A percentile compares a stretch with the other conserved stretches of the same genome.
These are phyloP conservation scores for Felis catus DNA, from an alignment of 2,113 vertebrate genomes.

Conservation along the genomic window F.catus_Fca126_mat1.0 CM031411.1:36988001-36988500, in stretches of 20 bases:
- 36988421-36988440: not conserved
- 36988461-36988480: not conserved
- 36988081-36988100: too few relatives aligned
- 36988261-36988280: not conserved
- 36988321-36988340: not conserved
- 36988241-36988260: not conserved
- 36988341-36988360: not conserved
- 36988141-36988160: too few relatives aligned
- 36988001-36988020: conserved; percentile 10
- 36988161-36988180: too few relatives aligned
- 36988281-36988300: not conserved
- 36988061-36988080: too few relatives aligned
- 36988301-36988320: not conserved
- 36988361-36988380: conserved; percentile 7
- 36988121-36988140: too few relatives aligned
- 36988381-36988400: conserved; percentile 12
- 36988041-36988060: too few relatives aligned
- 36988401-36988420: not conserved
- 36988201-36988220: too few relatives aligned
- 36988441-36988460: not conserved
- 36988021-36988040: not conserved
- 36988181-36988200: too few relatives aligned
- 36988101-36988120: too few relatives aligned
- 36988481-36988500: not conserved
- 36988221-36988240: too few relatives aligned